These are phyloP conservation scores for Melanargia galathea DNA, from an alignment of 2,888 invertebrate species.

Conservation along the genomic window DNA sequence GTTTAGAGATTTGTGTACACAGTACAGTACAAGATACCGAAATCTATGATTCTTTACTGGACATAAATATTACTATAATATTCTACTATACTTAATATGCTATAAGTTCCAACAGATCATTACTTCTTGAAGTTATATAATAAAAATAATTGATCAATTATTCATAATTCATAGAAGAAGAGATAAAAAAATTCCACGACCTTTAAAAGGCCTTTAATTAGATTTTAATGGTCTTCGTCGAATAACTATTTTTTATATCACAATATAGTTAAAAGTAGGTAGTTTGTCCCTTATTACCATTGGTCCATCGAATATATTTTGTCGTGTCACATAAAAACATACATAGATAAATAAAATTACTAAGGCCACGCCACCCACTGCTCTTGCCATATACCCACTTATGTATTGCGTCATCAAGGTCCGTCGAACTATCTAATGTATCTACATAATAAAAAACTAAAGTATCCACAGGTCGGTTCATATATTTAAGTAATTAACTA, in stretches of 20 bases:
- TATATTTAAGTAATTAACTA: too few relatives aligned
- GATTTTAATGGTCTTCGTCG: slow-evolving; percentile 1
- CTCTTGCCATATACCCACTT: not conserved
- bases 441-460: not conserved
- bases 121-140: too few relatives aligned
- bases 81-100: too few relatives aligned
- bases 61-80: too few relatives aligned
- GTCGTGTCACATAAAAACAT: slow-evolving; percentile 4
- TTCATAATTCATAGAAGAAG: not conserved
- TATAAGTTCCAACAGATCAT: too few relatives aligned
- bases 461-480: not conserved
- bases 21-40: too few relatives aligned
- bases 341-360: not conserved
- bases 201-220: too few relatives aligned
- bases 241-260: not conserved
- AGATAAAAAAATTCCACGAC: slow-evolving; percentile 9
- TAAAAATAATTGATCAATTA: too few relatives aligned
- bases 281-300: slow-evolving; percentile 1
- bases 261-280: not conserved
- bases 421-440: not conserved
- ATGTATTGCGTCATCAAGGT: slow-evolving; percentile 8
- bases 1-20: too few relatives aligned
- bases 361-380: slow-evolving; percentile 6
- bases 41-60: too few relatives aligned
- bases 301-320: slow-evolving; percentile 12